Conservation (phyloP, 1,140 invertebrate species). For the Drosophila ohnishii region DNA sequence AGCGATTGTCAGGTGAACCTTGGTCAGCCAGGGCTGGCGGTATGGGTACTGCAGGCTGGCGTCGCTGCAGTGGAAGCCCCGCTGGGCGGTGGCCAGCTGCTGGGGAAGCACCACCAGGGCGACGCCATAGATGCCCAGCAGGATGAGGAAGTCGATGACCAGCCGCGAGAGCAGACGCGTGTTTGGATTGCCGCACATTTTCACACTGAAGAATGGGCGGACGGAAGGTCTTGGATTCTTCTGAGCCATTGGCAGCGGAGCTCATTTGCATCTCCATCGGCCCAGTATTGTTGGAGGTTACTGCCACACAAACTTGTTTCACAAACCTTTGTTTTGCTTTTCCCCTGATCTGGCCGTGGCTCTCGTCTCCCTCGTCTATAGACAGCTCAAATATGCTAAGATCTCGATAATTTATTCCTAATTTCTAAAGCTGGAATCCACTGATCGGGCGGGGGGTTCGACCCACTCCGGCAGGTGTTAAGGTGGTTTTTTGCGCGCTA, state of each 20-base stretch:
- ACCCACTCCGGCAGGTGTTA: constrained; percentile 3
- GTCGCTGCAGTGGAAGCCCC: constrained; percentile 76
- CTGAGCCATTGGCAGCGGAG: constrained; percentile 23
- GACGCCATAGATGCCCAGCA: constrained; percentile 60
- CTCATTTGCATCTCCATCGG: constrained; percentile 65
- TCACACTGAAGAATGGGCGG: constrained; percentile 45
- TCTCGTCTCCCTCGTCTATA: constrained; percentile 25
- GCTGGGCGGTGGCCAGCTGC: constrained; percentile 48
- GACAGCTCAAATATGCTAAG: constrained; percentile 68
- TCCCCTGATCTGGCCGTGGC: constrained; percentile 14
- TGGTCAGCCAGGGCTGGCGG: constrained; percentile 64
- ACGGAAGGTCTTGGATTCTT: constrained; percentile 17
- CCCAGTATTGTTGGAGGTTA: constrained; percentile 18
- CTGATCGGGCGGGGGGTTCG: constrained; percentile 6
- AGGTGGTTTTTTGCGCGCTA: constrained; percentile 18
- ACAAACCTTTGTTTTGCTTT: constrained; percentile 46
- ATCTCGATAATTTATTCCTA: constrained; percentile 64
- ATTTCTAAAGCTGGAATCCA: constrained; percentile 38
- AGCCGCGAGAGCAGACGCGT: constrained; percentile 74
- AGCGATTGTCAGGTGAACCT: constrained; percentile 66
- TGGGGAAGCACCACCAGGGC: constrained; percentile 72
- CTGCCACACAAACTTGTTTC: constrained; percentile 64
- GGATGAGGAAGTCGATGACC: constrained; percentile 71
- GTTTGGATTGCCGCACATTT: constrained; percentile 80
- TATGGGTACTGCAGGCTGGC: constrained; percentile 64